Evolutionary conservation across 2,797 vertebrate species (phyloP).

Genomic region (Gouania willdenowi): DNA sequence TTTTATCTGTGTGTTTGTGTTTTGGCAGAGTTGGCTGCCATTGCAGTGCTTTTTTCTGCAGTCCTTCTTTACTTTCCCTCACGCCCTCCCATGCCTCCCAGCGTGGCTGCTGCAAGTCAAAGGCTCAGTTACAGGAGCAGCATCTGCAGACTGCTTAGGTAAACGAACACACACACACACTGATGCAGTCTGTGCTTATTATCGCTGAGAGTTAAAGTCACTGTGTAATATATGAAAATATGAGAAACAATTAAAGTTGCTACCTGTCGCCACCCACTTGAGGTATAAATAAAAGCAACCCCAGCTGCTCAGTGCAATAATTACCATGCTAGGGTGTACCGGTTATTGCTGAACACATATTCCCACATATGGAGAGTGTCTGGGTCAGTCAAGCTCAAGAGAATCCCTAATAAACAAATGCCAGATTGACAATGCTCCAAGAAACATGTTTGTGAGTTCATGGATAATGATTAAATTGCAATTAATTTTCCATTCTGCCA

Average conservation of each 20-base stretch:
- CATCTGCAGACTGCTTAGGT: constrained; percentile 92
- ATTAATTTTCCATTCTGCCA: no score
- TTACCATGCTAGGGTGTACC: constrained; percentile 42
- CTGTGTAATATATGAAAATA: constrained; percentile 11
- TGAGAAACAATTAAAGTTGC: constrained; percentile 50
- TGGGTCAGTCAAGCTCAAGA: constrained; percentile 4
- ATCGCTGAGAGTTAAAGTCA: constrained; percentile 30
- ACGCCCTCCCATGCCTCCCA: constrained; percentile 90
- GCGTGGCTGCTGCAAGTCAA: constrained; percentile 93
- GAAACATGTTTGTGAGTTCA: no score
- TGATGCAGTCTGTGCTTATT: constrained; percentile 10
- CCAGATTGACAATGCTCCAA: no score
- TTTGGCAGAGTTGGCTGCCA: constrained; percentile 82
- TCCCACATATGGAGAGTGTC: constrained; percentile 11
- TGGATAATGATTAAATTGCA: constrained; percentile 12
- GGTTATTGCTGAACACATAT: constrained; percentile 30
- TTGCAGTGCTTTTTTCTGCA: constrained; percentile 82
- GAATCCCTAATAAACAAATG: no score
- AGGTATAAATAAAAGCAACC: constrained; percentile 53
- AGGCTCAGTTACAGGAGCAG: constrained; percentile 92
- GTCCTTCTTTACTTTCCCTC: constrained; percentile 91
- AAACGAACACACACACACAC: constrained; percentile 13
- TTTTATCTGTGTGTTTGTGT: constrained; percentile 7
- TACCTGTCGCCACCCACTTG: constrained; percentile 59
- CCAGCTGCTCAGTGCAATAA: constrained; percentile 52